phyloP scores from a whole-genome alignment of 2,888 invertebrate species.

The Leucophenga montana region DNA sequence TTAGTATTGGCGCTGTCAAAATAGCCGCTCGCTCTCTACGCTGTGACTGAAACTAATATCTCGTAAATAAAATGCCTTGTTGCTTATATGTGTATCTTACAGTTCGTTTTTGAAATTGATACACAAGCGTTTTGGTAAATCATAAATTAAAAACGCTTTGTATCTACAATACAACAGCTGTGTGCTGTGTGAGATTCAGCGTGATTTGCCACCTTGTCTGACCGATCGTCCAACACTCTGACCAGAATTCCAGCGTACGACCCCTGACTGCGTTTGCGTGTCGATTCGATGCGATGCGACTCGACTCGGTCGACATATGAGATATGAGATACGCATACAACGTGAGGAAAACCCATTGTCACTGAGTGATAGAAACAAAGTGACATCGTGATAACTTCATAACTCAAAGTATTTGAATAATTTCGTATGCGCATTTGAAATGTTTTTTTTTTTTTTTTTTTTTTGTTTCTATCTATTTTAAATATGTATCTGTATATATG shows the following conservation, averaged over 20 bases:
- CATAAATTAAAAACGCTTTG: slow-evolving; percentile 7
- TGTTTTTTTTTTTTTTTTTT: slow-evolving; percentile 40
- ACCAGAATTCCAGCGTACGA: slow-evolving; percentile 21
- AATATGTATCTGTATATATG: not conserved
- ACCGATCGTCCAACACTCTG: not conserved
- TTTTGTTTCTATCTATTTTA: not conserved
- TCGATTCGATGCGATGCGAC: not conserved
- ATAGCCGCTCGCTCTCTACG: slow-evolving; percentile 54
- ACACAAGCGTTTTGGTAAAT: slow-evolving; percentile 52
- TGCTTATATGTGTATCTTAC: not conserved
- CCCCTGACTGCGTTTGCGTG: slow-evolving; percentile 41
- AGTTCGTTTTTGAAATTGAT: slow-evolving; percentile 46
- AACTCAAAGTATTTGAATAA: slow-evolving; percentile 65
- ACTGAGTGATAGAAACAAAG: slow-evolving; percentile 42
- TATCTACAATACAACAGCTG: slow-evolving; percentile 41
- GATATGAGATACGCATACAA: slow-evolving; percentile 27
- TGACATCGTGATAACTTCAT: slow-evolving; percentile 68
- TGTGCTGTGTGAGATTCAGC: slow-evolving; percentile 35
- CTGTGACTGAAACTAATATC: slow-evolving; percentile 47
- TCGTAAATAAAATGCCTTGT: slow-evolving; percentile 54
- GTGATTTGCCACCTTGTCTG: slow-evolving; percentile 36
- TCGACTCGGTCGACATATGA: no score
- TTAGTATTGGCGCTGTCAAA: slow-evolving; percentile 67
- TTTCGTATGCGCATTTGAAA: slow-evolving; percentile 66
- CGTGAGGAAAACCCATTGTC: slow-evolving; percentile 57